Base-by-base conservation (phyloP, 2,888 invertebrate genomes). In the Philereme vetulata region DNA sequence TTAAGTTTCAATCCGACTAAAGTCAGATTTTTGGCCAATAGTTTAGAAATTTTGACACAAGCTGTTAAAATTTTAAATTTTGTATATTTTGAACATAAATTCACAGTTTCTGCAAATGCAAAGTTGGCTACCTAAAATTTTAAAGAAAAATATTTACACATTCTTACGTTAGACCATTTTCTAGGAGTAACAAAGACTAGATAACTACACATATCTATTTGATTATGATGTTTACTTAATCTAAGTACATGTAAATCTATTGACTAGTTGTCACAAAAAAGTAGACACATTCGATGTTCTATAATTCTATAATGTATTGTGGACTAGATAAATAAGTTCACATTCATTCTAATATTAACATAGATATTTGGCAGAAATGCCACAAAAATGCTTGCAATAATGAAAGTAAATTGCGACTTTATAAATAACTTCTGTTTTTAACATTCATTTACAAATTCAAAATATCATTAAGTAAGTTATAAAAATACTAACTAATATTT, bases 141-240 rank as follows among this genome's bases (percentile, higher is more conserved):
- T 32, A 52, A 35, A 51, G 38, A 72, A 69, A 63, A 72, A 62
- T 75, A 76, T 77, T 47, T 80, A 78, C 77, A 82, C 8, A 5
- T 10, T 66, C 56, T 72, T 72, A 75, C 36, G 48, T 64, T 67
- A 66, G 74, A 80, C 78, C 74, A 78, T 73, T 74, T 68, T 60
- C 65, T 76, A 75, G 62, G 62, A 70, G 58, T 81, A 76, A 80
- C 75, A 77, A 78, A 79, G 71, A 68, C 72, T 74, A 70, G 61
- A 68, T 68, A 64, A 61, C 68, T 72, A 77, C 42, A 68, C 62
- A 68, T 56, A 62, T 57, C 70, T 74, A 72, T 69, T 68, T 65
- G 67, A 70, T 61, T 53, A 69, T 69, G 55, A 67, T 68, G 59
- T 46, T 44, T 51, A 7, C 51, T 56, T 60, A 60, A 8, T 50